These are phyloP conservation scores for Halcyon smyrnensis DNA, from an alignment of 2,797 vertebrate genomes.

Conservation along the genomic window DNA sequence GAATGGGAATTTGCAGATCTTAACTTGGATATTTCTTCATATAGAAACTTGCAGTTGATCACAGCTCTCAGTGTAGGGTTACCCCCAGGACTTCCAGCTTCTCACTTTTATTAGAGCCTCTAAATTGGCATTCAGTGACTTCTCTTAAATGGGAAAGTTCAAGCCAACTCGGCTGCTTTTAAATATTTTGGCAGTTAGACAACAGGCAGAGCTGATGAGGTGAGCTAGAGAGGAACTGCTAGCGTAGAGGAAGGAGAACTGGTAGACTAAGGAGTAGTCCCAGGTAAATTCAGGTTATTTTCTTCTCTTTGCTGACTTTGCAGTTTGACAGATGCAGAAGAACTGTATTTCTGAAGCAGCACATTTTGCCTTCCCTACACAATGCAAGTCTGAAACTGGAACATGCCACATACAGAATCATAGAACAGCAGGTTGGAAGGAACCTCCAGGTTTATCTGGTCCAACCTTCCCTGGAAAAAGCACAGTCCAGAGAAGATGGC, in stretches of 20 bases:
- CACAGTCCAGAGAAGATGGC: background rate
- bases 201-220: conserved; percentile 16
- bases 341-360: background rate
- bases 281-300: background rate
- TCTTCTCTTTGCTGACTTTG: background rate
- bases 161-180: conserved; percentile 21
- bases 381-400: background rate
- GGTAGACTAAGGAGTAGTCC: background rate
- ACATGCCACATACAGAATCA: background rate
- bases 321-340: background rate
- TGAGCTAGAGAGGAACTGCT: background rate
- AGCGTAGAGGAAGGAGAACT: background rate
- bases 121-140: background rate
- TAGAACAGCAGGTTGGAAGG: background rate
- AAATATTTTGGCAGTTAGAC: conserved; percentile 20
- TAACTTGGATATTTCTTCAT: conserved; percentile 22
- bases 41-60: conserved; percentile 1
- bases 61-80: conserved; percentile 10
- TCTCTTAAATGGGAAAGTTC: conserved; percentile 32
- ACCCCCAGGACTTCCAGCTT: conserved; percentile 21
- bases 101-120: conserved; percentile 13
- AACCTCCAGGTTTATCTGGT: background rate
- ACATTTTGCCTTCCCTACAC: background rate
- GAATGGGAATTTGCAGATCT: conserved; percentile 31
- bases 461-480: background rate